Evolutionary conservation across 2,888 invertebrate species (phyloP), one percentile per base, ranked within the genome.

Genomic region (Theristus sp.): DNA sequence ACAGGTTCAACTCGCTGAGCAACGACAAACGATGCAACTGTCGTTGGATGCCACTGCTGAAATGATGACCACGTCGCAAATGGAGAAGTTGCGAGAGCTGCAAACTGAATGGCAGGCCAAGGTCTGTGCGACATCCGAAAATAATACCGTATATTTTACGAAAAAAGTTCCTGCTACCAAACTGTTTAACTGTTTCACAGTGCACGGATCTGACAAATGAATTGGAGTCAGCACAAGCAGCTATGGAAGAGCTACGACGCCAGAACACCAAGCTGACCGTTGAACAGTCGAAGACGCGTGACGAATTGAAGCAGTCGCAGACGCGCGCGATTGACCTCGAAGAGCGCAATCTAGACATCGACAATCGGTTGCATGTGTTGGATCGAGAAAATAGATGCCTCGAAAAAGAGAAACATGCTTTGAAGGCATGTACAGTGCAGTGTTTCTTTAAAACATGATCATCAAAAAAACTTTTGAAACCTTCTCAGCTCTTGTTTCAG

Each of bases 311-410:
- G 17, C 17, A 6, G 38, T 6, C 38, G 38, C 38, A 38, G 17
- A 38, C 6, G 6, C 38, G 38, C 17, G 10, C 17, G 38, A 38
- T 38, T 17, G 38, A 38, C 38, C 6, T 58, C 1, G 62, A 62
- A 25, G 53, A 60, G 30, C 56, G n/a, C 20, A 61, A 61, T n/a
- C 2, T 62, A 46, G 6, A 6, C n/a, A 17, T 31, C 2, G 62
- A 62, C 25, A 58, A 58, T 26, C 47, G 47, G 24, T 10, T 58
- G 27, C 61, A 61, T 31, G 52, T 20, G 1, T 24, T 53, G 22
- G 61, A 61, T 13, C 30, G 62, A 20, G 61, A 62, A 26, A 62
- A 58, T 26, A 54, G 62, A 2, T 62, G 58, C 25, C 52, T 58
- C 17, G 61, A 58, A 2, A 58, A 58, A n/a, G 62, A 62, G 28